These are phyloP conservation scores for Dendrocopos noguchii DNA, from an alignment of 2,113 vertebrate genomes.

Conservation along the genomic window DNA sequence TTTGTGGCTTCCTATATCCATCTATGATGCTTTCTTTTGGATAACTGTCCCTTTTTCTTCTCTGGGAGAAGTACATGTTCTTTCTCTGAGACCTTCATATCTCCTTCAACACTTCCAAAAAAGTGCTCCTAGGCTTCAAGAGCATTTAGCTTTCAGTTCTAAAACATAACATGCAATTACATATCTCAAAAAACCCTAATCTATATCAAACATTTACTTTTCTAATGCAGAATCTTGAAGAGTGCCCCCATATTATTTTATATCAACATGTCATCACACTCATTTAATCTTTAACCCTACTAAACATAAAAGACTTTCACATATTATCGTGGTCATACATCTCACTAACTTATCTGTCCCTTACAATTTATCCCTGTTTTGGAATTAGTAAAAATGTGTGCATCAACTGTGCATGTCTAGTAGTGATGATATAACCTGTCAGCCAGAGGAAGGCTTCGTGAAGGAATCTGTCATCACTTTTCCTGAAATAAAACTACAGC, in stretches of 20 bases:
- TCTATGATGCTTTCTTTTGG: background rate
- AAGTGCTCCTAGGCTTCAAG: background rate
- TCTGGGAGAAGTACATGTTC: background rate
- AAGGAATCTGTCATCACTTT: conserved; percentile 5
- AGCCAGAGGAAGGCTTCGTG: background rate
- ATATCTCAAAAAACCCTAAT: background rate
- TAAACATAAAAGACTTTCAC: background rate
- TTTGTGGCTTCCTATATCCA: background rate
- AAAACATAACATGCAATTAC: background rate
- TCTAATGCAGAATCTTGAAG: background rate
- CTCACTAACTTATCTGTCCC: background rate
- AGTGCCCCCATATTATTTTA: background rate
- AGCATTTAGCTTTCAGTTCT: background rate
- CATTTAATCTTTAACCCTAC: background rate
- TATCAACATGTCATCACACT: background rate
- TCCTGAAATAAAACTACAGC: background rate
- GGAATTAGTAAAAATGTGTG: background rate
- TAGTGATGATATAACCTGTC: background rate
- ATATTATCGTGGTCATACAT: background rate
- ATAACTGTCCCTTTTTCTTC: background rate
- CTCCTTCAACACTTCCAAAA: background rate
- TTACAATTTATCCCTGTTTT: background rate
- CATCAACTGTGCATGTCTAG: background rate
- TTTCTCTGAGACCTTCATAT: background rate
- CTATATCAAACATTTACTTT: background rate